Conservation (phyloP, 2,797 vertebrate species). For the Xiphorhynchus erythropygius region DNA sequence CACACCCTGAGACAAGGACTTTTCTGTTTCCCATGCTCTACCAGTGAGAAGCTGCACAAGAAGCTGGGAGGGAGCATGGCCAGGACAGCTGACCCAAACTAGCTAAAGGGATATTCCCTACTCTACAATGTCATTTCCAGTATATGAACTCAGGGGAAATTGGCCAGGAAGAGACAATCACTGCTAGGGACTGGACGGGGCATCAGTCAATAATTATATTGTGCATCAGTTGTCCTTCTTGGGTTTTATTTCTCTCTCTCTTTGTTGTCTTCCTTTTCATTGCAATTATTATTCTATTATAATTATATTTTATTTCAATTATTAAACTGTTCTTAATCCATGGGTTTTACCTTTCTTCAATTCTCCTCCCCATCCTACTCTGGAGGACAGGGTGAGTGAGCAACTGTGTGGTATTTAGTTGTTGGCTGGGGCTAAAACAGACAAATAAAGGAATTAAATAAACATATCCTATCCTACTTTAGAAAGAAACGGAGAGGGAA, state of each 20-base stretch:
- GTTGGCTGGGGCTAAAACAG: neutral
- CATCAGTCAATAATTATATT: neutral
- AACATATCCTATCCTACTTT: neutral
- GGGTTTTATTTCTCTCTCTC: neutral
- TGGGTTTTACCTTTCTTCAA: neutral
- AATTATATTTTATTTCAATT: neutral
- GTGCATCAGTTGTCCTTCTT: neutral
- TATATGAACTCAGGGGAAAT: neutral
- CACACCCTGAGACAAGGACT: neutral
- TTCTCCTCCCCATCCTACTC: neutral
- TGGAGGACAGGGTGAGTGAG: neutral
- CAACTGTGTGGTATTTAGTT: neutral
- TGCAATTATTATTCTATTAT: neutral
- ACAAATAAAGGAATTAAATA: neutral
- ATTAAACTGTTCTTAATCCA: neutral
- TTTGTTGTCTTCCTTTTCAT: neutral
- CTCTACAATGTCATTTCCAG: neutral
- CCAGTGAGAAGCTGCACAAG: neutral
- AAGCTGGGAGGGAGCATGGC: neutral
- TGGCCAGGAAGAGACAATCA: neutral
- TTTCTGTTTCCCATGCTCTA: neutral
- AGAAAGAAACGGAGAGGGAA: neutral
- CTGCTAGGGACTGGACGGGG: neutral
- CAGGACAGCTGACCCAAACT: neutral
- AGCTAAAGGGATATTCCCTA: neutral